Evolutionary conservation across 2,797 vertebrate genomes (phyloP).

Genomic region (Poeciliopsis gracilis): DNA sequence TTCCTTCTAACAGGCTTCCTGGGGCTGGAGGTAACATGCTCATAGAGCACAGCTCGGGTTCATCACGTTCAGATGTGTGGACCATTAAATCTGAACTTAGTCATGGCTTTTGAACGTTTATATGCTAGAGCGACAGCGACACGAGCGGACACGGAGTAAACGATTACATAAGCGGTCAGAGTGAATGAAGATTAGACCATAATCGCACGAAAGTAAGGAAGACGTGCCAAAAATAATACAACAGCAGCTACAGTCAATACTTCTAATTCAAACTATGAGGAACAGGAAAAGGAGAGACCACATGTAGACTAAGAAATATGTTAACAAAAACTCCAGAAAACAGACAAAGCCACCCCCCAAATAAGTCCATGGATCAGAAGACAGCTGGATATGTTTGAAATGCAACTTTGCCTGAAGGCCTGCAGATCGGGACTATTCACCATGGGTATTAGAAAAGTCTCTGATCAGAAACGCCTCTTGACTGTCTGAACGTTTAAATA

Average conservation of each 20-base stretch:
- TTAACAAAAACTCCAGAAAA: background rate
- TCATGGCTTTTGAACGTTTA: background rate
- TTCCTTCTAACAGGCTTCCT: background rate
- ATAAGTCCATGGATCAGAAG: background rate
- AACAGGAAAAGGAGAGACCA: background rate
- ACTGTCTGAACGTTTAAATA: conserved; percentile 1
- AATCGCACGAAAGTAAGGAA: background rate
- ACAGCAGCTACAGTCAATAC: background rate
- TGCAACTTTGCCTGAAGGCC: conserved; percentile 1
- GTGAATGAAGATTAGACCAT: background rate
- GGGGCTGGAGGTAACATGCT: background rate
- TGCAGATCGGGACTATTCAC: background rate
- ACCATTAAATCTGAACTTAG: background rate
- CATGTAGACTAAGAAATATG: background rate
- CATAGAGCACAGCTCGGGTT: background rate
- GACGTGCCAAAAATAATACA: background rate
- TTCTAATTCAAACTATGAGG: background rate
- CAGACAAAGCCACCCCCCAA: background rate
- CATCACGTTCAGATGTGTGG: background rate
- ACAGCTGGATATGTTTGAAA: conserved; percentile 6
- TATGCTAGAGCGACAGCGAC: background rate
- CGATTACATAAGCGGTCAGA: background rate
- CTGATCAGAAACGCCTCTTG: background rate
- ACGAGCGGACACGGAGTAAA: background rate
- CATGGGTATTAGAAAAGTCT: background rate